Evolutionary conservation across 2,113 vertebrate genomes (phyloP), one percentile per base, ranked within the genome.

Genomic region (Bucco capensis): DNA sequence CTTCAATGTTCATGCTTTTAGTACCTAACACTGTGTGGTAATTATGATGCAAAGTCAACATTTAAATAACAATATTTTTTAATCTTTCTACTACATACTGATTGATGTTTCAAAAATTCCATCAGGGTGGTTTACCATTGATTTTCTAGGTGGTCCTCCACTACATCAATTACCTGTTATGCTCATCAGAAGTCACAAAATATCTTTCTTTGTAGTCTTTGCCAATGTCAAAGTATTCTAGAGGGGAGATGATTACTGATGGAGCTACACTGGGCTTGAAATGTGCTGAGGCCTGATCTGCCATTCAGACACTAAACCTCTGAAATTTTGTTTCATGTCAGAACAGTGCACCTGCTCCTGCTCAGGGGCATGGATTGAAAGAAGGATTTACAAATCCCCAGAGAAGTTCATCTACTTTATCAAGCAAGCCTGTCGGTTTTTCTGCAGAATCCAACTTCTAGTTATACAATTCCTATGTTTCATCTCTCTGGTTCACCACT

Each of bases 281-380:
- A 87, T 78, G 53, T 58, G 50, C 58, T 58, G 70, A 91, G 57
- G 28, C 10, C 12, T 91, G 25, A 80, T 69, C 94, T 80, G 51
- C 38, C 44, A 71, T 79, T 96, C 86, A 93, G 49, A 51, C 91
- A 89, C 51, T 76, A 85, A 94, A 89, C 74, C 54, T 93, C 75
- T 91, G 78, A 94, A 95, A 97, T 89, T 70, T 92, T 91, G 16
- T 94, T 95, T 95, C 86, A 74, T 90, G 50, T 94, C 42, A 96
- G 90, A 84, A 87, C 57, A 89, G 31, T 86, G 62, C 93, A 79
- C 82, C 57, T 92, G 73, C 19, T 93, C 50, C 46, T 88, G 33
- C 53, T 83, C 50, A 38, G 33, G 86, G 81, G 54, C 62, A 86
- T 1, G 12, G 54, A 88, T 56, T 94, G 94, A 87, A 89, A 73